Conservation (phyloP, 2,888 invertebrate species). For the Nephrotoma appendiculata region DNA sequence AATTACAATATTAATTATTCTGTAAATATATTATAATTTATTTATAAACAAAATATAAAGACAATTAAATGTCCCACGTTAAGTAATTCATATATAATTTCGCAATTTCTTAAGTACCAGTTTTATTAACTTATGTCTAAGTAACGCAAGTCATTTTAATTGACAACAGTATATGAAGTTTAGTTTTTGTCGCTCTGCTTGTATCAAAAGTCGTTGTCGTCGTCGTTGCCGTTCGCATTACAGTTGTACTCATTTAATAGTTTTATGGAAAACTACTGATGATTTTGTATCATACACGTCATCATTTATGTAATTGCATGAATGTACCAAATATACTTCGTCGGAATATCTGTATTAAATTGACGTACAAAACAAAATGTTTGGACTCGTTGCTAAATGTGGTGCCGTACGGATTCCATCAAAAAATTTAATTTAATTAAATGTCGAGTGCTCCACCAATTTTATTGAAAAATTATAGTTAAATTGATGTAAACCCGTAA, state of each 20-base stretch:
- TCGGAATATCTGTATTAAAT: neutral
- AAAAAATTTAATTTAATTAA: neutral
- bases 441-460: neutral
- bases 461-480: neutral
- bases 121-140: neutral
- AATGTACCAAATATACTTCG: neutral
- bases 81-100: neutral
- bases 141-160: neutral
- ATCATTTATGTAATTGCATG: neutral
- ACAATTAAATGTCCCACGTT: neutral
- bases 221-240: neutral
- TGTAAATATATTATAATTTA: neutral
- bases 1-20: neutral
- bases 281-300: neutral
- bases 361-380: neutral
- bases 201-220: neutral
- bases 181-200: neutral
- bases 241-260: neutral
- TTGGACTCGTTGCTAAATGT: neutral
- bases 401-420: neutral
- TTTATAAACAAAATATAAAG: neutral
- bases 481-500: neutral
- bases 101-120: neutral
- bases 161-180: neutral
- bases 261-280: neutral